Evolutionary conservation across 2,113 vertebrate species (phyloP).

Genomic region (Phocoena phocoena): DNA sequence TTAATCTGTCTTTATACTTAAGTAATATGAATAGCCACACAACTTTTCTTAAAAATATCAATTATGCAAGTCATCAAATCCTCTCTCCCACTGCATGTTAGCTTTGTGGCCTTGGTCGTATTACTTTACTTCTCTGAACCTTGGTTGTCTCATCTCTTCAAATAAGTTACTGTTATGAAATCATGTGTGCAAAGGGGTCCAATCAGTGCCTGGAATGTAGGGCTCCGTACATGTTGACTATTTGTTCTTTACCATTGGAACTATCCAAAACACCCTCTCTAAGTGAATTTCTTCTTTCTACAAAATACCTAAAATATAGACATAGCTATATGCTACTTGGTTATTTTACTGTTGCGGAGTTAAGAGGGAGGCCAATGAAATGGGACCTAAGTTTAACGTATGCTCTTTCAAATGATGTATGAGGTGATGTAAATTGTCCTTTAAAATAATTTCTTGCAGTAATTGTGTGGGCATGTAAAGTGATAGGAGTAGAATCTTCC

Average conservation of each 20-base stretch:
- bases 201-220: not conserved
- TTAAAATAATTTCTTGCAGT: not conserved
- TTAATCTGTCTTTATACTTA: not conserved
- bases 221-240: not conserved
- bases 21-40: not conserved
- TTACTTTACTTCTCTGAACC: not conserved
- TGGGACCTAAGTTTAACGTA: not conserved
- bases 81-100: not conserved
- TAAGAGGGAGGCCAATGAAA: not conserved
- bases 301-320: not conserved
- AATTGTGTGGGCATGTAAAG: not conserved
- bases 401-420: not conserved
- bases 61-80: not conserved
- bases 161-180: not conserved
- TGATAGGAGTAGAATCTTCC: not conserved
- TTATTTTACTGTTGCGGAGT: not conserved
- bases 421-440: not conserved
- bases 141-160: not conserved
- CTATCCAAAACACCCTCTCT: not conserved
- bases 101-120: not conserved
- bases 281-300: not conserved
- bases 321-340: not conserved
- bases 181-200: not conserved
- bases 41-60: not conserved
- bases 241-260: not conserved